Evolutionary conservation across 1,140 invertebrate genomes (phyloP), one percentile per base, ranked within the genome.

Genomic region (Drosophila repleta): DNA sequence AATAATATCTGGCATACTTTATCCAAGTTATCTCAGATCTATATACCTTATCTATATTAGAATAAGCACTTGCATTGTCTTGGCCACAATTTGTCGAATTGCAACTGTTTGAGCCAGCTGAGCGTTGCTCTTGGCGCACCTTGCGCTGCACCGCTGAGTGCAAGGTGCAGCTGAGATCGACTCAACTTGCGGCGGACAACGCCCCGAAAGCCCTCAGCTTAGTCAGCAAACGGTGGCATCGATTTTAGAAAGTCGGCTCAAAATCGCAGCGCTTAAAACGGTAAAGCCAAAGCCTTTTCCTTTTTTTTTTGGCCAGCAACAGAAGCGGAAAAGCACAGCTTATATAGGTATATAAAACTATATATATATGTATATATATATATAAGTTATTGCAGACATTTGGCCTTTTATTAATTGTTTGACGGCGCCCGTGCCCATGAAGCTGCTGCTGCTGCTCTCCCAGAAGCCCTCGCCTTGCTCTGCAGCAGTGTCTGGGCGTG

Each of bases 381-480:
- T 76, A 88, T 83, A 88, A 88, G 81, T 88, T 76, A 79, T 88
- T 88, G 83, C 83, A 88, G 83, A 88, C 83, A 88, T 88, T 88
- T 88, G 83, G 83, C 83, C 83, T 88, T 88, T 88, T 88, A 88
- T 88, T 88, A 88, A 88, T 88, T 88, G 83, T 88, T 88, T 88
- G 83, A 88, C 76, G 83, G 83, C 83, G 83, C 83, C 83, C 83
- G 83, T 79, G 83, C 83, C 83, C 82, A 88, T 79, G 83, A 87
- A 81, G 82, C 62, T 60, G 74, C 58, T 45, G 48, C 32, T 32
- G 29, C 29, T 35, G 32, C 32, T 46, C 74, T 65, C 37, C 65
- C 52, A 68, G 61, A 53, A 65, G 43, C 55, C 66, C 37, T 8
- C 52, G 64, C 62, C 71, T 70, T 51, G 48, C 71, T 58, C 41